Evolutionary conservation across 2,888 invertebrate genomes (phyloP), one percentile per base, ranked within the genome.

Genomic region (Clitarchus hookeri): DNA sequence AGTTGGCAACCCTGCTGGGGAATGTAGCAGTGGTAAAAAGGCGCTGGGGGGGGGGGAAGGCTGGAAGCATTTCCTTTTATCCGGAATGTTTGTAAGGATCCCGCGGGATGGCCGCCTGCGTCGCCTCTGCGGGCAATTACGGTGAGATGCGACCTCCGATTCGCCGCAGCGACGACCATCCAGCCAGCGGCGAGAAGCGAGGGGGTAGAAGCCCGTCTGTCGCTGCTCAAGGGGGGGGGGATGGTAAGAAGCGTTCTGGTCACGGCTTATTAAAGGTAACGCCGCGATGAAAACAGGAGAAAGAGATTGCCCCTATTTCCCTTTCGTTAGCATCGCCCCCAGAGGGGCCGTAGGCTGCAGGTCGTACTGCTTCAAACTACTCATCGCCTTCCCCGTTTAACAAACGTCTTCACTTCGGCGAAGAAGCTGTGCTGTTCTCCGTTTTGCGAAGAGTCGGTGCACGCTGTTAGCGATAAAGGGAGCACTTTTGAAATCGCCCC

Each of bases 191-290:
- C 48, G 8, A 16, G 48, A 48, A 16, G 48, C 12, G 16, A 48
- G 65, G 65, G 16, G 65, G 65, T 8, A 3, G 65, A 65, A 16
- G 6, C 23, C 23, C n/a, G 23, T 19, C n/a, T 6, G 19, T 23
- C 8, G 65, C 25, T 8, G 79, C 25, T 4, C 9, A 82, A 36
- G 27, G 16, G 25, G 36, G n/a, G 48, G 16, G 44, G 65, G 25
- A 36, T 27, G 36, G 80, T 23, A 27, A 83, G 83, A 53, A 82
- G 83, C 44, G 23, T 54, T 86, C 84, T 84, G 86, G 86, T 86
- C 86, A 86, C 27, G 84, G 84, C 84, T 86, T 86, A 84, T 78
- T 85, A 85, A 85, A 85, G 85, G 80, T 80, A 85, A 84, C 19
- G 13, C 78, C 48, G 48, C 86, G 78, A 86, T 84, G 77, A 86